phyloP scores from a whole-genome alignment of 2,888 invertebrate species.

The Chesias legatella region DNA sequence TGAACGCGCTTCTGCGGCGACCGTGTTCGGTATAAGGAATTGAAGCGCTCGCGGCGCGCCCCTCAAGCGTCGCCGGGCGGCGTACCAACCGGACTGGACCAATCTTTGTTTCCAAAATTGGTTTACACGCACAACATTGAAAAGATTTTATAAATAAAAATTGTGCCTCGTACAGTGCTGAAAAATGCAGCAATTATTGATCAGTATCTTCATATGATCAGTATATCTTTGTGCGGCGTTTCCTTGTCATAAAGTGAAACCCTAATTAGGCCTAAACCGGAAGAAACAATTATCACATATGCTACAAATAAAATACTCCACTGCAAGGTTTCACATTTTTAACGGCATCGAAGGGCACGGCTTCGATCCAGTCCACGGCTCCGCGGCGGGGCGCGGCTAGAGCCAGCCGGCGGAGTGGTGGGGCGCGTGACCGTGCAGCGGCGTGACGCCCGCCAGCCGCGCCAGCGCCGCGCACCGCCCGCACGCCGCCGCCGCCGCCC shows the following conservation, averaged over 20 bases:
- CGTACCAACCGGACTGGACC: too few species aligned
- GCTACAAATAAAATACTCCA: slow-evolving; percentile 4
- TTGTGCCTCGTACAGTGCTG: too few species aligned
- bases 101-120: too few species aligned
- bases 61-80: too few species aligned
- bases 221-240: neutral
- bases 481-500: slow-evolving; percentile 38
- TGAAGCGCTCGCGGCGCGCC: too few species aligned
- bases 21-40: too few species aligned
- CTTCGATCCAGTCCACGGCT: neutral
- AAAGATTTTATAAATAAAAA: too few species aligned
- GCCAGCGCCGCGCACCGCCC: slow-evolving; percentile 82
- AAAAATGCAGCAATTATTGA: too few species aligned
- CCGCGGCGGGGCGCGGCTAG: slow-evolving; percentile 38
- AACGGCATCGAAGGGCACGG: slow-evolving; percentile 1
- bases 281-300: neutral
- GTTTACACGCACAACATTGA: too few species aligned
- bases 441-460: slow-evolving; percentile 86
- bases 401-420: slow-evolving; percentile 85
- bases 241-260: neutral
- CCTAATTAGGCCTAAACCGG: neutral
- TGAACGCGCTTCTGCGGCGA: too few species aligned
- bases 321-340: slow-evolving; percentile 14
- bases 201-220: too few species aligned
- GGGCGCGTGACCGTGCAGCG: slow-evolving; percentile 85